Evolutionary conservation across 1,140 invertebrate genomes (phyloP).

Genomic region (Drosophila sulfurigaster): DNA sequence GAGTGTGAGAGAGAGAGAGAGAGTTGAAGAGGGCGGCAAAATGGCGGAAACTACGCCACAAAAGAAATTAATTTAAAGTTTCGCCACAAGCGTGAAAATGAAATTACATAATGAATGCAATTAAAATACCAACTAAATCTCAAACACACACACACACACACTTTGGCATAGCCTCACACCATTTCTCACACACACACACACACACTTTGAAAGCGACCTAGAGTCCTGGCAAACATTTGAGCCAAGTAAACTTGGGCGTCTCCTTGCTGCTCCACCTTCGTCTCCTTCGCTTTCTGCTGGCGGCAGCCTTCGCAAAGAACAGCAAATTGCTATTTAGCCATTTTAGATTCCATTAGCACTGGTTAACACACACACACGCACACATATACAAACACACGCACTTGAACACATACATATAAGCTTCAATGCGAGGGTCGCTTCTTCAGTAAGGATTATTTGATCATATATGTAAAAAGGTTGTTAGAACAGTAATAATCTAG

Average conservation of each 20-base stretch:
- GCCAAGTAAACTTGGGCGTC: slow-evolving; percentile 39
- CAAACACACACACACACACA: slow-evolving; percentile 21
- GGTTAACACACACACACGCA: slow-evolving; percentile 22
- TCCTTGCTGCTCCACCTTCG: slow-evolving; percentile 5
- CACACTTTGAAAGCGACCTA: slow-evolving; percentile 14
- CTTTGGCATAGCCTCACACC: background rate
- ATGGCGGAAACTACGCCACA: slow-evolving; percentile 74
- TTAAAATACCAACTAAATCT: slow-evolving; percentile 67
- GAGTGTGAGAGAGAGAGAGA: background rate
- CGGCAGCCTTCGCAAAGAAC: slow-evolving; percentile 55
- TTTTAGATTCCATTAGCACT: slow-evolving; percentile 80
- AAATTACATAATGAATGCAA: slow-evolving; percentile 83
- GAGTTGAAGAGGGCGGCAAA: slow-evolving; percentile 42
- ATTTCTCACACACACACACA: background rate
- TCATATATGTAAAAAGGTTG: no score
- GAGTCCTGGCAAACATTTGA: slow-evolving; percentile 44
- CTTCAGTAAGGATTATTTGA: background rate
- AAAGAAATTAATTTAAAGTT: slow-evolving; percentile 83
- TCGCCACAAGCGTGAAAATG: slow-evolving; percentile 74
- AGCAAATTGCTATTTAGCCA: slow-evolving; percentile 81
- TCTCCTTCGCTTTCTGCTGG: slow-evolving; percentile 58
- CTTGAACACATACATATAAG: background rate
- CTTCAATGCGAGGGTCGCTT: slow-evolving; percentile 6
- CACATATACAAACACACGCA: slow-evolving; percentile 22
- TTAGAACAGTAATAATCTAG: no score